These are phyloP conservation scores for Thamnophis sirtalis DNA, from an alignment of 2,113 vertebrate species.

Conservation along the genomic window DNA sequence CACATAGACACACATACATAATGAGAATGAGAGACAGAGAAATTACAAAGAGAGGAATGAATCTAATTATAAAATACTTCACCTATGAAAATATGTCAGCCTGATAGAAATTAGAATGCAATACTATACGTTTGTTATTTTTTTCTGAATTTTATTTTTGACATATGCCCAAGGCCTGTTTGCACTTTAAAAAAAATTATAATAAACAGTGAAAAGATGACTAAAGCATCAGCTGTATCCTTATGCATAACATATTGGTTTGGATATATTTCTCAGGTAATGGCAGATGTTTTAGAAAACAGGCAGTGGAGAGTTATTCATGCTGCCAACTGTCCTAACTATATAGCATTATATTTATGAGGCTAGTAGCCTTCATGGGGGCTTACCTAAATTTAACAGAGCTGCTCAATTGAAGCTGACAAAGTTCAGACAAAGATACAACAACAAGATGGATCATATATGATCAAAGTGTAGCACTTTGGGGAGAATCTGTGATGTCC, in stretches of 20 bases:
- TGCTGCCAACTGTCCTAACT: slow-evolving; percentile 38
- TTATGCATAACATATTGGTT: slow-evolving; percentile 13
- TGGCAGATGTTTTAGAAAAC: slow-evolving; percentile 33
- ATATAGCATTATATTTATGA: slow-evolving; percentile 38
- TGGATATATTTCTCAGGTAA: slow-evolving; percentile 6
- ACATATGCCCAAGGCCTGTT: neutral
- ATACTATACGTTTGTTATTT: neutral
- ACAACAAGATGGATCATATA: slow-evolving; percentile 42
- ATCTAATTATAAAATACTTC: neutral
- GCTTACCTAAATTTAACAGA: slow-evolving; percentile 58
- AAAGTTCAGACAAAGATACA: slow-evolving; percentile 36
- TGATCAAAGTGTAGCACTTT: slow-evolving; percentile 45
- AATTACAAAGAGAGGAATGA: neutral
- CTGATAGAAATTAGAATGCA: neutral
- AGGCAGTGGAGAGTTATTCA: slow-evolving; percentile 4
- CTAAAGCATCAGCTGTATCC: slow-evolving; percentile 1
- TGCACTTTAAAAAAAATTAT: neutral
- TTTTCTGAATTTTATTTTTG: neutral
- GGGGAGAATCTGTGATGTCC: slow-evolving; percentile 37
- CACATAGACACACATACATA: no score
- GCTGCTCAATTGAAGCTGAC: slow-evolving; percentile 40
- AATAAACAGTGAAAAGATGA: neutral
- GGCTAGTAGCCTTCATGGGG: slow-evolving; percentile 22
- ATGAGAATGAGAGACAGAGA: neutral
- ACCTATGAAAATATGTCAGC: neutral